Conservation (phyloP, 2,797 vertebrate genomes). For the Podarcis siculus region DNA sequence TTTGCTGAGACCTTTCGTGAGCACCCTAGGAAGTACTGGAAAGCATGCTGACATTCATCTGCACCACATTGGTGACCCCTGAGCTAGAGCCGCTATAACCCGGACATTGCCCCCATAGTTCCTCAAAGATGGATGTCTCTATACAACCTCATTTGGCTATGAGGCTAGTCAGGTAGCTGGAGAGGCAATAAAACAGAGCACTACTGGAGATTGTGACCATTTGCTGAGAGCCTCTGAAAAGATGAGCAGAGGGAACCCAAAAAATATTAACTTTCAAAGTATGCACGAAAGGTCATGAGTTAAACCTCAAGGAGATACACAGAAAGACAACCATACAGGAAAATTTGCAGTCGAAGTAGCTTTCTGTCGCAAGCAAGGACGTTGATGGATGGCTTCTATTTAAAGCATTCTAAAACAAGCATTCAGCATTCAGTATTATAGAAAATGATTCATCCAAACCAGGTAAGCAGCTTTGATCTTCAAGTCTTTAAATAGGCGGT, state of each 20-base stretch:
- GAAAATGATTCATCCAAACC: conserved; percentile 27
- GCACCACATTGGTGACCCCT: too few species aligned
- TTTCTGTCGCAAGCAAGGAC: background rate
- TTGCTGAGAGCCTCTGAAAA: background rate
- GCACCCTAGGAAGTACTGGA: too few species aligned
- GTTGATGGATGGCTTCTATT: conserved; percentile 15
- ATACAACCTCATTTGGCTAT: background rate
- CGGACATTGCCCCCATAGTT: background rate
- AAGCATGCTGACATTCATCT: too few species aligned
- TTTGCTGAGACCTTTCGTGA: too few species aligned
- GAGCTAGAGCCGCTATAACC: background rate
- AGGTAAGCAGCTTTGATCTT: conserved; percentile 21
- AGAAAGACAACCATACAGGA: background rate
- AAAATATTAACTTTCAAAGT: background rate
- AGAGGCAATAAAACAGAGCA: background rate
- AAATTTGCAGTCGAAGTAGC: background rate
- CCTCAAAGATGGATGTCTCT: background rate
- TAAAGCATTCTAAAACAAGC: conserved; percentile 32
- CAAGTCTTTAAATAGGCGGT: conserved; percentile 13
- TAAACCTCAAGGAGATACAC: background rate
- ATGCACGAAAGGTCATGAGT: background rate
- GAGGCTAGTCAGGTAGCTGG: background rate
- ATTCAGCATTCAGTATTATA: background rate
- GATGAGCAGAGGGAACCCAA: background rate
- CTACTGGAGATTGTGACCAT: background rate